Evolutionary conservation across 92 coral and sea anemone species (phyloP).

Genomic region (Blastomussa wellsi): DNA sequence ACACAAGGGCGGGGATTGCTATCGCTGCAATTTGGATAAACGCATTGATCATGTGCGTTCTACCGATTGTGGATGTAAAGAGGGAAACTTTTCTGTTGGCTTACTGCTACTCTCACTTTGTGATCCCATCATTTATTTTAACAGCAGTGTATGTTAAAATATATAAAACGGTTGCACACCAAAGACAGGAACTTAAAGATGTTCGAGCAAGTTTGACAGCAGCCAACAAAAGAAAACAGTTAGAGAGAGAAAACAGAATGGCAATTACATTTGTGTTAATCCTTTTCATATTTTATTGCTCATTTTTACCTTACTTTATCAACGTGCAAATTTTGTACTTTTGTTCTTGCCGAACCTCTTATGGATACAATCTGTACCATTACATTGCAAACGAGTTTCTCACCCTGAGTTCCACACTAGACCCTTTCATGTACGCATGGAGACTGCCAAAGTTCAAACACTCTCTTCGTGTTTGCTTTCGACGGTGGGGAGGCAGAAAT

Average conservation of each 20-base stretch:
- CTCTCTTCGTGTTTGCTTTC: conserved; percentile 32
- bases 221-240: background rate
- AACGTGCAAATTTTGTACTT: conserved; percentile 30
- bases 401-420: conserved; percentile 19
- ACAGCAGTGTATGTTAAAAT: conserved; percentile 33
- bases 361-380: background rate
- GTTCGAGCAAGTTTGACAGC: conserved; percentile 38
- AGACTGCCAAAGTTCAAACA: conserved; percentile 35
- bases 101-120: conserved; percentile 36
- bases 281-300: conserved; percentile 14
- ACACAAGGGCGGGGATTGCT: background rate
- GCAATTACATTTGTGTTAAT: conserved; percentile 22
- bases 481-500: conserved; percentile 5
- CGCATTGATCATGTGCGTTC: conserved; percentile 30
- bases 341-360: conserved; percentile 27
- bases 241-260: conserved; percentile 35
- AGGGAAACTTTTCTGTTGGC: conserved; percentile 28
- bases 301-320: conserved; percentile 39
- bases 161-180: background rate
- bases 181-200: conserved; percentile 27
- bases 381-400: conserved; percentile 26
- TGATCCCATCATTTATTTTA: conserved; percentile 32
- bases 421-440: conserved; percentile 45
- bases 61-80: conserved; percentile 28
- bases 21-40: conserved; percentile 28